phyloP scores from a whole-genome alignment of 2,888 invertebrate species.

The Phengaris arion region DNA sequence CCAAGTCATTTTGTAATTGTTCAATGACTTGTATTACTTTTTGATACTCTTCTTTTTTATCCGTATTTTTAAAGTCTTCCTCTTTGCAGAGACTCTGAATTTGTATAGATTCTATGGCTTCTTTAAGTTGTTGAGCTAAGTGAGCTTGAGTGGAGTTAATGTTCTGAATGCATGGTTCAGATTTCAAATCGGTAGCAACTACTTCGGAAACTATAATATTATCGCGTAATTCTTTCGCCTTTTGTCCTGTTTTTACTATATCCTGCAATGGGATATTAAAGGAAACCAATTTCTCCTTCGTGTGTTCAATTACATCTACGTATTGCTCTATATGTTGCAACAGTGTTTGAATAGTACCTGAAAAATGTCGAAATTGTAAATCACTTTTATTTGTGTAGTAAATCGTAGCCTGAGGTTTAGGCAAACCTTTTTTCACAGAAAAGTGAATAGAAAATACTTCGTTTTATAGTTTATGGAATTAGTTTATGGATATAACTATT shows the following conservation, averaged over 20 bases:
- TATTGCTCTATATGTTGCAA: slow-evolving; percentile 59
- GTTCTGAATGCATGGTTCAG: slow-evolving; percentile 34
- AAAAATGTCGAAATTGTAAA: slow-evolving; percentile 37
- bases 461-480: too few species aligned
- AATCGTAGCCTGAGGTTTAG: too few species aligned
- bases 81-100: slow-evolving; percentile 50
- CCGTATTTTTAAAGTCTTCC: slow-evolving; percentile 45
- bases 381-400: too few species aligned
- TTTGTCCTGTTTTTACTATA: slow-evolving; percentile 41
- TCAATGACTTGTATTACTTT: background rate
- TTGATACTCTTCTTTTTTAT: background rate
- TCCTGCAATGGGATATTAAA: slow-evolving; percentile 51
- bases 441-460: too few species aligned
- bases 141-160: slow-evolving; percentile 43
- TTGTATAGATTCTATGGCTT: slow-evolving; percentile 51
- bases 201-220: slow-evolving; percentile 44
- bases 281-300: slow-evolving; percentile 58
- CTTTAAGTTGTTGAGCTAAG: slow-evolving; percentile 54
- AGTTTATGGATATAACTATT: too few species aligned
- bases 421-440: too few species aligned
- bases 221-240: slow-evolving; percentile 56
- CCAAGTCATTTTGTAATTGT: slow-evolving; percentile 2
- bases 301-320: slow-evolving; percentile 59
- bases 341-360: slow-evolving; percentile 52
- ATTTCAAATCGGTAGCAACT: slow-evolving; percentile 34